Evolutionary conservation across 2,888 invertebrate species (phyloP).

Genomic region (Cantharis flavilabris): DNA sequence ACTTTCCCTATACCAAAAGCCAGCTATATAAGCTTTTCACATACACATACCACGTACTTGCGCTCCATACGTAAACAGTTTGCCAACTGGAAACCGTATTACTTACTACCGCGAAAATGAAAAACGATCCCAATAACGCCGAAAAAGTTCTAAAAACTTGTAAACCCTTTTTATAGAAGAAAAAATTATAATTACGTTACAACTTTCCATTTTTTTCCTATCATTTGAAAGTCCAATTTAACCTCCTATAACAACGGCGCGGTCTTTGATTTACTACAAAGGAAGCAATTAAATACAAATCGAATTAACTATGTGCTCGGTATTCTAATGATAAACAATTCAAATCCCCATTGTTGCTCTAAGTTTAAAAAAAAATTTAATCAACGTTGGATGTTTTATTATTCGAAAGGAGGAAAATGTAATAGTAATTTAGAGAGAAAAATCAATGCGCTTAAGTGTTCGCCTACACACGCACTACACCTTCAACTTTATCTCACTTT

Average conservation of each 20-base stretch:
- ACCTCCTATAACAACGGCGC: neutral
- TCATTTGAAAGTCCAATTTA: neutral
- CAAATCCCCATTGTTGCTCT: conserved; percentile 6
- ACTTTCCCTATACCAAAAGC: neutral
- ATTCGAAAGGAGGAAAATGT: conserved; percentile 2
- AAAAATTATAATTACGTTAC: neutral
- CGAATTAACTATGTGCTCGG: conserved; percentile 1
- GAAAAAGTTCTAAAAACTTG: neutral
- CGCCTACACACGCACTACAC: conserved; percentile 9
- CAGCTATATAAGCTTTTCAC: conserved; percentile 10
- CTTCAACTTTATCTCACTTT: neutral
- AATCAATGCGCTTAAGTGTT: neutral
- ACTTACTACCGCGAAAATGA: conserved; percentile 14
- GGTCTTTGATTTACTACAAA: neutral
- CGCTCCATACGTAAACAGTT: conserved; percentile 23
- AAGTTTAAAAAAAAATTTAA: conserved; percentile 15
- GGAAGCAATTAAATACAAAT: neutral
- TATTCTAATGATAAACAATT: conserved; percentile 14
- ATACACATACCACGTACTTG: conserved; percentile 22
- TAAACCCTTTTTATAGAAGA: neutral
- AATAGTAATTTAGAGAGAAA: neutral
- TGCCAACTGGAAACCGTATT: conserved; percentile 15
- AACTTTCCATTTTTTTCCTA: neutral
- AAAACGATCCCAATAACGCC: conserved; percentile 6
- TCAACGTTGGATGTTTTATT: conserved; percentile 13